Conservation (phyloP, 2,113 vertebrate genomes). For the Anser cygnoides region DNA sequence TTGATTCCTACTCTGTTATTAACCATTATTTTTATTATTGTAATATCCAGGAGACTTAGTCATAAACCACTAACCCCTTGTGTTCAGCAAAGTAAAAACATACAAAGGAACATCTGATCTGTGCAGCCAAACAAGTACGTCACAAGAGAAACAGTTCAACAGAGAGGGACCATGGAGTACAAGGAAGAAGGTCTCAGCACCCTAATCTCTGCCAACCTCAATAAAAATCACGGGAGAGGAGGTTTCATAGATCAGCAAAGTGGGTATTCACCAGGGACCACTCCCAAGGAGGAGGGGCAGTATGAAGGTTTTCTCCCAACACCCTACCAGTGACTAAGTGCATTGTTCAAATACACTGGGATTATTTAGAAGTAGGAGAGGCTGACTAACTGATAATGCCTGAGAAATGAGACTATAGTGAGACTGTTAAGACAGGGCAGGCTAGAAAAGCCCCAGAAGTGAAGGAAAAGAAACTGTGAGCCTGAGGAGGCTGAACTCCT, state of each 20-base stretch:
- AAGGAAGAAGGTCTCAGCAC: not conserved
- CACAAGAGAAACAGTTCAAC: not conserved
- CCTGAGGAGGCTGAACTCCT: not conserved
- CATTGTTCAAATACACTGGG: not conserved
- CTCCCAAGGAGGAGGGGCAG: not conserved
- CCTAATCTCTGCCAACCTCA: not conserved
- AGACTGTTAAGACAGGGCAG: not conserved
- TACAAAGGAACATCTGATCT: not conserved
- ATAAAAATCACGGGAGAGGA: not conserved
- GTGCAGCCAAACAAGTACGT: not conserved
- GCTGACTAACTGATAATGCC: not conserved
- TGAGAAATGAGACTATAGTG: not conserved
- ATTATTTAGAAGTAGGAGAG: not conserved
- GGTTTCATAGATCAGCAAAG: not conserved
- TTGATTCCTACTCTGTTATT: not conserved
- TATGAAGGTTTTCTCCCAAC: not conserved
- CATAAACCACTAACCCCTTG: not conserved
- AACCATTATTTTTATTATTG: not conserved
- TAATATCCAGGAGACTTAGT: not conserved
- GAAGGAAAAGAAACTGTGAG: not conserved
- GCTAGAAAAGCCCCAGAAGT: not conserved
- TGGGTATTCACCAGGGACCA: not conserved
- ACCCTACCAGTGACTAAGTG: not conserved
- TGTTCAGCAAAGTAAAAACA: not conserved
- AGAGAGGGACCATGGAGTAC: not conserved